Percentiles rank a stretch among this genome's conserved stretches.
Conservation (phyloP, 2,888 invertebrate genomes). For the Euzophera pinguis region DNA sequence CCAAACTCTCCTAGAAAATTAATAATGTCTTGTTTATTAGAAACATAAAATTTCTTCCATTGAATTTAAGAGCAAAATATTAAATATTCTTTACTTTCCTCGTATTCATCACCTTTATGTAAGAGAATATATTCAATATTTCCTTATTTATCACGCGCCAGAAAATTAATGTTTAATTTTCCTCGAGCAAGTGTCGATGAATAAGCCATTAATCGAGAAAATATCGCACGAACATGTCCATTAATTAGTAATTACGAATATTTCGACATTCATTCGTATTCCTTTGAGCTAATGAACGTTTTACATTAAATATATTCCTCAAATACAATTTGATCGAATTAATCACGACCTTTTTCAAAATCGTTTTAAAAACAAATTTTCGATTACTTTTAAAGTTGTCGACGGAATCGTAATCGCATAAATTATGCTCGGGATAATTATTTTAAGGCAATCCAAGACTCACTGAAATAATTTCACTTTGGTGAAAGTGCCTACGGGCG, state of each 20-base stretch:
- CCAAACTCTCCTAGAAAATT: no score
- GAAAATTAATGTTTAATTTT: background rate
- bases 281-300: background rate
- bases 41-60: no score
- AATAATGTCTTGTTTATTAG: no score
- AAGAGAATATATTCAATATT: background rate
- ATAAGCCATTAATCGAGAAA: background rate
- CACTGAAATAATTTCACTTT: slow-evolving; percentile 12
- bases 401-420: slow-evolving; percentile 4
- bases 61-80: no score
- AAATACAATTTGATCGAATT: background rate
- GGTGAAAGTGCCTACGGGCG: slow-evolving; percentile 7
- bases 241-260: slow-evolving; percentile 1
- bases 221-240: background rate
- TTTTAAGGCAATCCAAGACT: slow-evolving; percentile 9
- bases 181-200: background rate
- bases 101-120: background rate
- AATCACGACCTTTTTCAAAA: slow-evolving; percentile 1
- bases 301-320: background rate
- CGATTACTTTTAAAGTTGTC: background rate
- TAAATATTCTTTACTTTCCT: background rate
- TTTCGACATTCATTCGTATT: background rate
- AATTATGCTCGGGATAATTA: slow-evolving; percentile 4
- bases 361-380: slow-evolving; percentile 2
- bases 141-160: background rate